These are phyloP conservation scores for Probaryconus sp. DNA, from an alignment of 1,140 invertebrate species.

Conservation along the genomic window DNA sequence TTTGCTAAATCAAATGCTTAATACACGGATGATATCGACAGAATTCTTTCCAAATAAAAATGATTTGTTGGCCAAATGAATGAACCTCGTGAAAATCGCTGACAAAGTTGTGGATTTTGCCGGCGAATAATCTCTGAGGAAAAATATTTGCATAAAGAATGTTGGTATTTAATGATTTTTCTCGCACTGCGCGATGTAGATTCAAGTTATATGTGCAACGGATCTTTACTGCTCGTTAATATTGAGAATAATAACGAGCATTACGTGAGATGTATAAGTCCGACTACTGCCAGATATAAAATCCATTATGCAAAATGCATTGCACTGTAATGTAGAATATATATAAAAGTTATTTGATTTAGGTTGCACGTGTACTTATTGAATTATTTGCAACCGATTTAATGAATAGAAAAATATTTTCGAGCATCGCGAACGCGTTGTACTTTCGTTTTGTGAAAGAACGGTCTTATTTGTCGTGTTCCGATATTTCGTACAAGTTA, in stretches of 20 bases:
- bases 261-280: slow-evolving; percentile 41
- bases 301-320: slow-evolving; percentile 38
- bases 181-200: slow-evolving; percentile 1
- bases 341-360: slow-evolving; percentile 27
- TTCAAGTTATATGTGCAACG: slow-evolving; percentile 22
- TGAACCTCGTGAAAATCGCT: not conserved
- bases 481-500: slow-evolving; percentile 24
- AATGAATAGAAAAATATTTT: slow-evolving; percentile 3
- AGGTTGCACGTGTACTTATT: not conserved
- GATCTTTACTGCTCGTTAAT: slow-evolving; percentile 33
- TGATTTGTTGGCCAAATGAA: too few relatives aligned
- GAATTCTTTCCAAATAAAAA: too few relatives aligned
- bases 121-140: not conserved
- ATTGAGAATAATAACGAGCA: slow-evolving; percentile 47
- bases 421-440: not conserved
- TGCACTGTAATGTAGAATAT: slow-evolving; percentile 1
- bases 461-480: slow-evolving; percentile 11
- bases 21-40: too few relatives aligned
- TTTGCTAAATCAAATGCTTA: too few relatives aligned
- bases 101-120: too few relatives aligned
- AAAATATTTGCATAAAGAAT: slow-evolving; percentile 17
- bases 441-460: not conserved
- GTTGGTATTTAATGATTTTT: slow-evolving; percentile 23
- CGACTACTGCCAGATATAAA: slow-evolving; percentile 27
- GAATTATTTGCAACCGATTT: not conserved